These are phyloP conservation scores for Meganola albula DNA, from an alignment of 2,888 invertebrate genomes.

Conservation along the genomic window DNA sequence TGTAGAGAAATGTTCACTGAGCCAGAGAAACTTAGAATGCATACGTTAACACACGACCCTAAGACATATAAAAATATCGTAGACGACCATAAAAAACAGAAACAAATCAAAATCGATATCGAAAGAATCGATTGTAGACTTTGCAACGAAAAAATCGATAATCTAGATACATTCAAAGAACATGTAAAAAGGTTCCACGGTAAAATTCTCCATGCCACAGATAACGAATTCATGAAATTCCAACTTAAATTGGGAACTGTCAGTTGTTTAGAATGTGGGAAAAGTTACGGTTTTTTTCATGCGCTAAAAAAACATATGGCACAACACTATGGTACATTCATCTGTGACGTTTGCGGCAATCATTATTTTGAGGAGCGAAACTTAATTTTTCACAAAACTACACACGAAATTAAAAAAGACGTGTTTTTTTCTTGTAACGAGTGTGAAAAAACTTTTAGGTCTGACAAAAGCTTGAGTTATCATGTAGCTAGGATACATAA, in stretches of 20 bases:
- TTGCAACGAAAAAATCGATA: constrained; percentile 42
- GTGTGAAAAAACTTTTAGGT: constrained; percentile 42
- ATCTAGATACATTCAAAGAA: constrained; percentile 40
- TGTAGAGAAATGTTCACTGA: constrained; percentile 51
- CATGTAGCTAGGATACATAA: constrained; percentile 34
- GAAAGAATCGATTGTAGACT: constrained; percentile 43
- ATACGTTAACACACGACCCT: constrained; percentile 47
- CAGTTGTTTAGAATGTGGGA: constrained; percentile 40
- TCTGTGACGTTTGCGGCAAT: constrained; percentile 46
- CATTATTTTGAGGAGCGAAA: constrained; percentile 52
- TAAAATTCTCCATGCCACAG: constrained; percentile 29
- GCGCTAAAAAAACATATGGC: constrained; percentile 42
- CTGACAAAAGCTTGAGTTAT: constrained; percentile 31
- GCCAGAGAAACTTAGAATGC: constrained; percentile 41
- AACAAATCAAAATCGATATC: constrained; percentile 44
- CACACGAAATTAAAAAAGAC: constrained; percentile 11
- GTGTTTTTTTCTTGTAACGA: constrained; percentile 45
- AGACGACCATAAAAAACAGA: constrained; percentile 38
- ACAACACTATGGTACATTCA: constrained; percentile 39
- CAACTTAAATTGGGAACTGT: constrained; percentile 39
- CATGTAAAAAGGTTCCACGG: constrained; percentile 43
- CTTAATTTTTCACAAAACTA: constrained; percentile 37
- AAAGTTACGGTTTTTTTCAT: constrained; percentile 40
- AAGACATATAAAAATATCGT: constrained; percentile 33
- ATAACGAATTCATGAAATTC: constrained; percentile 52